Conservation (phyloP, 2,888 invertebrate genomes). For the Penaeus monodon region DNA sequence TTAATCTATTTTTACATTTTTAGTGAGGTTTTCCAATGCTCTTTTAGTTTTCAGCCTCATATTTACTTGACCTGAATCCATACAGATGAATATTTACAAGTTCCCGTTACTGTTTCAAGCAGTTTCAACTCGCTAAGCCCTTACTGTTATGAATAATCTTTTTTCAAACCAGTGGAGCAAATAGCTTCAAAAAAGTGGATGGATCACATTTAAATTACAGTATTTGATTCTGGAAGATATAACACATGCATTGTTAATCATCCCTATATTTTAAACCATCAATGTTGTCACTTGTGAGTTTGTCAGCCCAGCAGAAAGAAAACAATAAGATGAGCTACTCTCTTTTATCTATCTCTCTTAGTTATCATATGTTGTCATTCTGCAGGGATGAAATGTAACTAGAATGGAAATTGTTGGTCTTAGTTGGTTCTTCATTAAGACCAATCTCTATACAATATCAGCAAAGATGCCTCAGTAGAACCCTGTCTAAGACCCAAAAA, state of each 20-base stretch:
- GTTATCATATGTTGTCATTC: constrained; percentile 11
- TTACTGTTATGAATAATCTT: constrained; percentile 6
- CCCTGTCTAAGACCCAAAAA: constrained; percentile 4
- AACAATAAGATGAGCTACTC: not conserved
- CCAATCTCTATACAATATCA: constrained; percentile 23
- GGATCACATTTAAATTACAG: constrained; percentile 47
- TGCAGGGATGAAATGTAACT: constrained; percentile 38
- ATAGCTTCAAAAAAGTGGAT: constrained; percentile 36
- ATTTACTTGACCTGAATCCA: constrained; percentile 37
- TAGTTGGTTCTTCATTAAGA: not conserved
- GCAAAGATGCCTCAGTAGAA: not conserved
- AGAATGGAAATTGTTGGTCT: constrained; percentile 23
- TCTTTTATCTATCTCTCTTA: not conserved
- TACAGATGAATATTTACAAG: constrained; percentile 31
- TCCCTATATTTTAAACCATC: constrained; percentile 31
- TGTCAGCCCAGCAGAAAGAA: constrained; percentile 21
- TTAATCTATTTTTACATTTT: constrained; percentile 6
- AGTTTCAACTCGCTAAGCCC: constrained; percentile 31
- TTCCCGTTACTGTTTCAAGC: constrained; percentile 28
- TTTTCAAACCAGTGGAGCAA: constrained; percentile 30
- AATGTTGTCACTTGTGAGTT: constrained; percentile 27
- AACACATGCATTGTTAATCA: constrained; percentile 28
- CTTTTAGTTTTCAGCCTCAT: constrained; percentile 28
- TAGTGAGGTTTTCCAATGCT: constrained; percentile 45
- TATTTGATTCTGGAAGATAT: constrained; percentile 43